Evolutionary conservation across 2,113 vertebrate species (phyloP).

Genomic region (Halcyon malimbica): DNA sequence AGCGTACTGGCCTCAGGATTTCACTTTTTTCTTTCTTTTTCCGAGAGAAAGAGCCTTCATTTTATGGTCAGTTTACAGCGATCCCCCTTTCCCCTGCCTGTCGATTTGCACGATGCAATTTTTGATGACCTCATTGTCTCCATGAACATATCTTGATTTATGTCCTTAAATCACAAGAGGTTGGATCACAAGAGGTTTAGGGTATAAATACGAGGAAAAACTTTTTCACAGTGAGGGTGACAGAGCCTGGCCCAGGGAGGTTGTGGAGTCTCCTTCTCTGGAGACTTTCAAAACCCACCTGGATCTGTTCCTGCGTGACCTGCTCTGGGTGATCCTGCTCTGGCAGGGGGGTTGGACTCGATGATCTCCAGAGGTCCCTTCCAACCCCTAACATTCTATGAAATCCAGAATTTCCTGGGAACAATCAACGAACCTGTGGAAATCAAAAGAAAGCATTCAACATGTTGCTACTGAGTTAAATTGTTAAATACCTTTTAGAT

Average conservation of each 20-base stretch:
- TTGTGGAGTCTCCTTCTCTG: too few species aligned
- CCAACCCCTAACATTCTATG: too few species aligned
- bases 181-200: too few species aligned
- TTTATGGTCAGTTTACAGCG: neutral
- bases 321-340: too few species aligned
- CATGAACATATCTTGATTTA: neutral
- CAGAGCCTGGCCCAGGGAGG: too few species aligned
- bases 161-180: neutral
- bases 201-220: too few species aligned
- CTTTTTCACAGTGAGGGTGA: too few species aligned
- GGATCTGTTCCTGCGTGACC: too few species aligned
- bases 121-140: neutral
- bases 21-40: neutral
- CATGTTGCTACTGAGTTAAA: neutral
- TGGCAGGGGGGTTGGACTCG: too few species aligned
- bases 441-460: neutral
- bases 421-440: neutral
- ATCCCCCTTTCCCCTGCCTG: neutral
- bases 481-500: neutral
- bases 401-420: neutral
- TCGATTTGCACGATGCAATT: neutral
- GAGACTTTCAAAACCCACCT: too few species aligned
- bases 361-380: too few species aligned
- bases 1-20: neutral
- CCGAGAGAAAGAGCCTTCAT: neutral